These are phyloP conservation scores for Oreochromis grahami DNA, from an alignment of 2,797 vertebrate genomes.

Conservation along the genomic window DNA sequence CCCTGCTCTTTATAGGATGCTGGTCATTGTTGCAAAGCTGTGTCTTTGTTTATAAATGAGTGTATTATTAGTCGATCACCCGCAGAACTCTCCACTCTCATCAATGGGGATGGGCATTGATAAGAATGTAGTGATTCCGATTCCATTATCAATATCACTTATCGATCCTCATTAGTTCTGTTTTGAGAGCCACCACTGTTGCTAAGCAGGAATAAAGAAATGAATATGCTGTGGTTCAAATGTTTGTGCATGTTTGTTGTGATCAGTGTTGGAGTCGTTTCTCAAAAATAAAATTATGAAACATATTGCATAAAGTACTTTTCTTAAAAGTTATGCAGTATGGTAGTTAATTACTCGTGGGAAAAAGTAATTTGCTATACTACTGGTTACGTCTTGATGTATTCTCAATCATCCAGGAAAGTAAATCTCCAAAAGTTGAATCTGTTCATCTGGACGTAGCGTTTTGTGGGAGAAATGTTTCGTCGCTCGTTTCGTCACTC, in stretches of 20 bases:
- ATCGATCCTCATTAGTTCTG: neutral
- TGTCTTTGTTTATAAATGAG: neutral
- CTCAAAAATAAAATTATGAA: neutral
- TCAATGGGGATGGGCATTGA: neutral
- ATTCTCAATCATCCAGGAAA: no score
- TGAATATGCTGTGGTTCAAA: neutral
- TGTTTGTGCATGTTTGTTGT: neutral
- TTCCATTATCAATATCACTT: neutral
- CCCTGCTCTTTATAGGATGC: neutral
- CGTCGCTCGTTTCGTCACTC: no score
- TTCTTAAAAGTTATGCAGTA: neutral
- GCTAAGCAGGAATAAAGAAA: neutral
- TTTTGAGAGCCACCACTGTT: neutral
- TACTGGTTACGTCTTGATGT: neutral
- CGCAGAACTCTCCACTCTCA: neutral
- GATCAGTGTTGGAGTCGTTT: neutral
- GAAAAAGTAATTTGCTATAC: neutral
- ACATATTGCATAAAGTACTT: neutral
- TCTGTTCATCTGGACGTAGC: no score
- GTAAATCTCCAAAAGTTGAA: no score
- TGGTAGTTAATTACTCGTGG: neutral
- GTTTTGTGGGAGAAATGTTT: no score
- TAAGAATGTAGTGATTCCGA: neutral
- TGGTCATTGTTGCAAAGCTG: neutral
- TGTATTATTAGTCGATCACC: neutral